phyloP scores from a whole-genome alignment of 2,113 vertebrate species.

The human (Homo sapiens) region GRCh38 chr5:109812001-109812500 shows the following conservation, averaged over 20 bases:
- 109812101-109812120: background rate
- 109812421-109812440: background rate
- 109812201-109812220: background rate
- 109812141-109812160: background rate
- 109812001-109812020: background rate
- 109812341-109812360: background rate
- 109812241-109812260: background rate
- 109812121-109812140: background rate
- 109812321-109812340: constrained; percentile 20
- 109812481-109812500: background rate
- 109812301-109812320: background rate
- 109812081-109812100: background rate
- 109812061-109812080: background rate
- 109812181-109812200: background rate
- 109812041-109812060: background rate
- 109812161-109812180: background rate
- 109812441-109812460: background rate
- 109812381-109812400: background rate
- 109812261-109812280: background rate
- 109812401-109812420: background rate
- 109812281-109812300: background rate
- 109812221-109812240: constrained; percentile 10
- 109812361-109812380: background rate
- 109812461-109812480: background rate
- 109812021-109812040: background rate